These are phyloP conservation scores for Moxostoma hubbsi DNA, from an alignment of 2,797 vertebrate genomes.

Conservation along the genomic window DNA sequence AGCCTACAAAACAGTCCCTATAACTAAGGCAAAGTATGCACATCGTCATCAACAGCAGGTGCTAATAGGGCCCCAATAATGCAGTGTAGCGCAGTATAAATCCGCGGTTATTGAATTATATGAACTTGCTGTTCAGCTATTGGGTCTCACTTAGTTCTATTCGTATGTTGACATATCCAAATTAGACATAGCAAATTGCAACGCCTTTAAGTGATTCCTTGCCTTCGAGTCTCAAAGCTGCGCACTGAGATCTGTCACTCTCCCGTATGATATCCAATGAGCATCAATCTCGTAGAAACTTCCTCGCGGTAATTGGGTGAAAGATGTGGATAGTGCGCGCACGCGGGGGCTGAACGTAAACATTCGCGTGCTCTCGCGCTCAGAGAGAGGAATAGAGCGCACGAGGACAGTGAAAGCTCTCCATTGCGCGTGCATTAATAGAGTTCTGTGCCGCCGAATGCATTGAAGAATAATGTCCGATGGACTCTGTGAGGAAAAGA, in stretches of 20 bases:
- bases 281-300: conserved; percentile 77
- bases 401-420: conserved; percentile 43
- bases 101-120: background rate
- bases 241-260: conserved; percentile 79
- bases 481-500: conserved; percentile 18
- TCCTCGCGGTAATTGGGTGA: conserved; percentile 86
- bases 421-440: conserved; percentile 33
- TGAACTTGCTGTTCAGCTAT: conserved; percentile 9
- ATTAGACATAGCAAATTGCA: conserved; percentile 42
- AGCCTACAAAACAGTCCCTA: no score
- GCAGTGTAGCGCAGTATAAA: background rate
- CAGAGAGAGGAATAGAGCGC: conserved; percentile 76
- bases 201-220: conserved; percentile 46
- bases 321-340: conserved; percentile 83
- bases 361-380: conserved; percentile 81
- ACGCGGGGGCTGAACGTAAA: conserved; percentile 85
- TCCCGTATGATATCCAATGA: conserved; percentile 87
- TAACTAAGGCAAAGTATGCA: no score
- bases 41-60: no score
- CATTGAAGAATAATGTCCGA: conserved; percentile 31
- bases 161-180: conserved; percentile 34
- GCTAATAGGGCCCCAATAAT: no score
- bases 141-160: conserved; percentile 23
- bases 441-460: conserved; percentile 22
- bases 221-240: conserved; percentile 26